Conservation (phyloP, 2,113 vertebrate genomes). For the Gopherus evgoodei region DNA sequence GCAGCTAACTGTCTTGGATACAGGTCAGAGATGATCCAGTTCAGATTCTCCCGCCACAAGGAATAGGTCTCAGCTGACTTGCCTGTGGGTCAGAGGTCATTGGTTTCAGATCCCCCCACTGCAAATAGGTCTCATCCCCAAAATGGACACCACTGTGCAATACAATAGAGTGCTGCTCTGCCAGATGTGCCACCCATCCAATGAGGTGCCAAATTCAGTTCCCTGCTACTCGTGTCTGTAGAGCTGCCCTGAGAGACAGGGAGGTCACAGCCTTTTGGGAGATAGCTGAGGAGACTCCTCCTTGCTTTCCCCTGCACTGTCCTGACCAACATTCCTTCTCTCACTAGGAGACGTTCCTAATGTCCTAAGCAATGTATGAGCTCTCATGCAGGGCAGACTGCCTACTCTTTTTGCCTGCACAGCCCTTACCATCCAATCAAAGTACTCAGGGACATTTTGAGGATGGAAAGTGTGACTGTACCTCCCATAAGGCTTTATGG, state of each 20-base stretch:
- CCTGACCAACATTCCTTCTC: not conserved
- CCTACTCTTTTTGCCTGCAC: not conserved
- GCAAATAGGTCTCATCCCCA: not conserved
- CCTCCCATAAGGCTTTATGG: too few relatives aligned
- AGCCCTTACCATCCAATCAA: accelerated
- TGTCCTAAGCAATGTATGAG: not conserved
- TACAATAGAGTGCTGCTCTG: not conserved
- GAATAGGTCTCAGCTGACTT: not conserved
- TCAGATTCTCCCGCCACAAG: not conserved
- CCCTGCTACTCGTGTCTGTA: accelerated
- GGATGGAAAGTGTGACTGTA: not conserved
- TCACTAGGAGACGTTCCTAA: not conserved
- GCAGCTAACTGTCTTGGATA: not conserved
- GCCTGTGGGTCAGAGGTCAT: not conserved
- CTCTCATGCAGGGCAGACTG: not conserved
- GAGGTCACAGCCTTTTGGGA: not conserved
- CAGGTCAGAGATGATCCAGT: not conserved
- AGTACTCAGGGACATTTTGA: not conserved
- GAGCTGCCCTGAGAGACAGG: not conserved
- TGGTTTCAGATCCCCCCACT: not conserved
- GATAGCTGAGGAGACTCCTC: not conserved
- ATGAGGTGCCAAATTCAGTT: not conserved
- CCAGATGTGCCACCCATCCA: not conserved
- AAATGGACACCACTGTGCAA: accelerated
- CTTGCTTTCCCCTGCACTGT: not conserved